Conservation (phyloP, 2,113 vertebrate genomes). For the Pimephales promelas region DNA sequence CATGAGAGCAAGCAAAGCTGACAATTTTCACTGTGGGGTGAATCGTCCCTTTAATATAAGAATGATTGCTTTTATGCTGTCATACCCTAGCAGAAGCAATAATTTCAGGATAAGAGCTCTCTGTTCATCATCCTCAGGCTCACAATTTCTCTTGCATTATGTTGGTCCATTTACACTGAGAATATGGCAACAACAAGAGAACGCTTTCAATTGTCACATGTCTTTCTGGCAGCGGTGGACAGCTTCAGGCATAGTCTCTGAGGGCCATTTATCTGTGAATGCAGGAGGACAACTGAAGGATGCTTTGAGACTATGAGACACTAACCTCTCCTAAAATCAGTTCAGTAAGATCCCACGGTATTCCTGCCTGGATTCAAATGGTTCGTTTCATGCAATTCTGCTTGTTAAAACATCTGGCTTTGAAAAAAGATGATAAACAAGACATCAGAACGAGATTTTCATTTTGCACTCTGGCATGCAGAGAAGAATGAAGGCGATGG, state of each 20-base stretch:
- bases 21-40: neutral
- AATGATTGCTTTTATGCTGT: constrained; percentile 1
- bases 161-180: neutral
- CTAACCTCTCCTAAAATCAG: constrained; percentile 2
- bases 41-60: neutral
- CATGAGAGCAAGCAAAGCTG: neutral
- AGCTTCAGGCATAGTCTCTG: neutral
- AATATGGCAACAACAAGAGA: neutral
- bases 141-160: neutral
- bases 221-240: neutral
- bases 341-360: neutral
- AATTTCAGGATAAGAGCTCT: neutral
- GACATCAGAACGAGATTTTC: neutral
- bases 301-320: constrained; percentile 22
- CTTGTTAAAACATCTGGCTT: neutral
- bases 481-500: too few species aligned
- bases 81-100: neutral
- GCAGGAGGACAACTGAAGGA: constrained; percentile 19
- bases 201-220: constrained; percentile 26
- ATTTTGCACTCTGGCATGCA: too few species aligned
- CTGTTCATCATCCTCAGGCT: neutral
- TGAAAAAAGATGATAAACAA: constrained; percentile 4
- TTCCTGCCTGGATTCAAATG: neutral
- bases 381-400: neutral
- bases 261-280: constrained; percentile 22